phyloP scores from a whole-genome alignment of 92 coral and sea anemone species.

The Epizoanthus stellaris region DNA sequence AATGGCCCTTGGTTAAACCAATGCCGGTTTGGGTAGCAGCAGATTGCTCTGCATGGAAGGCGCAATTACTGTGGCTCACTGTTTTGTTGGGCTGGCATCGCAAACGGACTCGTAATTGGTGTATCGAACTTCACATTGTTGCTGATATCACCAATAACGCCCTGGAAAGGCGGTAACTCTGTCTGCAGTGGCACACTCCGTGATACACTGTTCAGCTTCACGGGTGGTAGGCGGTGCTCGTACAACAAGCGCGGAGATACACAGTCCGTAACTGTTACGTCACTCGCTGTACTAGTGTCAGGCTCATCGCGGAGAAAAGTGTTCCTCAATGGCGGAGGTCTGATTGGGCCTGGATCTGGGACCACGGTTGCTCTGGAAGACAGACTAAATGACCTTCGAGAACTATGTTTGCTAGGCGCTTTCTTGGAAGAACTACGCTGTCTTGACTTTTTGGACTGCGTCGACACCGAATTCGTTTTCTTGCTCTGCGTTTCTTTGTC shows the following conservation, averaged over 20 bases:
- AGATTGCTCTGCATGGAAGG: too few species aligned
- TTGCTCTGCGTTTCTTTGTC: background rate
- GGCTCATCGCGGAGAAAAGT: constrained; percentile 1
- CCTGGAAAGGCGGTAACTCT: background rate
- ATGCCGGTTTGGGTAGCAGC: too few species aligned
- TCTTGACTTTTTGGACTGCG: background rate
- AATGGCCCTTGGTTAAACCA: too few species aligned
- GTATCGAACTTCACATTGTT: constrained; percentile 9
- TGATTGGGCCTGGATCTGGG: background rate
- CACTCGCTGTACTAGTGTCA: constrained; percentile 12
- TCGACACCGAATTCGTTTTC: background rate
- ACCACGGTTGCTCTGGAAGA: background rate
- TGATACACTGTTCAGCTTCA: background rate
- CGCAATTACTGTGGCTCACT: background rate
- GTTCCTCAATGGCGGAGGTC: background rate
- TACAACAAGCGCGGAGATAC: background rate
- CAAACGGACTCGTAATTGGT: constrained; percentile 27
- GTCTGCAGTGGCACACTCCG: background rate
- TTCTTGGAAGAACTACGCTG: constrained; percentile 3
- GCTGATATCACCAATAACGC: background rate
- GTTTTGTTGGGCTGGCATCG: background rate
- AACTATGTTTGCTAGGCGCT: background rate
- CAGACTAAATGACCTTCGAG: constrained; percentile 5
- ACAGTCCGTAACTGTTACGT: background rate
- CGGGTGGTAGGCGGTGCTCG: background rate